These are phyloP conservation scores for Leptogaster cylindrica DNA, from an alignment of 2,888 invertebrate genomes.

Conservation along the genomic window DNA sequence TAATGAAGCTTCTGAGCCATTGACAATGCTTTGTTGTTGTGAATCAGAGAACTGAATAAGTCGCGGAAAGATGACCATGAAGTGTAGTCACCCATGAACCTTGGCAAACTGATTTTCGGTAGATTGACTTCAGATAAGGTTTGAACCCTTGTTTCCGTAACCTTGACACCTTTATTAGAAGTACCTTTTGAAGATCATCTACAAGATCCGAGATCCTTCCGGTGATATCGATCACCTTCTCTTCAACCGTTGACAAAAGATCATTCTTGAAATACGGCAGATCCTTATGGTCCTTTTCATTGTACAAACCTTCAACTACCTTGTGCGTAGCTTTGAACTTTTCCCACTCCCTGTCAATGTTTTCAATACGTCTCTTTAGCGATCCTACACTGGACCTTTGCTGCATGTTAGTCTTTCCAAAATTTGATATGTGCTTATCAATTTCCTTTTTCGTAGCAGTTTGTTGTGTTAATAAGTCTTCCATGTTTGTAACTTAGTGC, in stretches of 20 bases:
- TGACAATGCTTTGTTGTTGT: background rate
- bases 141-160: background rate
- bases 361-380: background rate
- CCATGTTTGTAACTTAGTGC: no score
- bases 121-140: background rate
- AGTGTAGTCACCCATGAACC: background rate
- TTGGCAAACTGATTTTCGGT: background rate
- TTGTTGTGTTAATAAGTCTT: background rate
- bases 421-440: background rate
- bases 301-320: background rate
- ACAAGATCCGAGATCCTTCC: background rate
- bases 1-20: background rate
- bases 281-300: background rate
- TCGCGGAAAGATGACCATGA: background rate
- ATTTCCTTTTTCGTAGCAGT: background rate
- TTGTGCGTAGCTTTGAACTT: background rate
- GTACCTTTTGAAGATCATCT: background rate
- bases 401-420: background rate
- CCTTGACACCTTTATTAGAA: background rate
- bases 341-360: background rate
- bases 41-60: background rate
- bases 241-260: background rate
- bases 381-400: background rate
- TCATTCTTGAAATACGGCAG: background rate
- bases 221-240: background rate